phyloP scores from a whole-genome alignment of 2,888 invertebrate species.

The Brassicogethes aeneus region DNA sequence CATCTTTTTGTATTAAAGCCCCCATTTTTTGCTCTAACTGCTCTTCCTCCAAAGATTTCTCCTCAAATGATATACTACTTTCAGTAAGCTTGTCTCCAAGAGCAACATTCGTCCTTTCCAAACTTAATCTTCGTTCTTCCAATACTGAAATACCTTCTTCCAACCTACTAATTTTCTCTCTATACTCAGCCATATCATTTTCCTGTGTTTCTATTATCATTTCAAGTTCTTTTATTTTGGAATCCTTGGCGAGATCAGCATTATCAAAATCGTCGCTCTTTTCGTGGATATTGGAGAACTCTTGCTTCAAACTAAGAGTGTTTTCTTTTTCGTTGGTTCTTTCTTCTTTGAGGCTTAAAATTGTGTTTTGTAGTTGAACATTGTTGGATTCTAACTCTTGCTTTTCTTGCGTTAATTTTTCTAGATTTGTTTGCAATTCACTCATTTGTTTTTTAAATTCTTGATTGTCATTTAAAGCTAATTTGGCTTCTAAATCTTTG shows the following conservation, averaged over 20 bases:
- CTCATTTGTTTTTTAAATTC: background rate
- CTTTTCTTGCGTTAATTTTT: slow-evolving; percentile 20
- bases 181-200: slow-evolving; percentile 54
- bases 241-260: slow-evolving; percentile 41
- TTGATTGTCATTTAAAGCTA: background rate
- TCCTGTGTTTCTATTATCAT: slow-evolving; percentile 66
- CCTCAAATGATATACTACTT: slow-evolving; percentile 44
- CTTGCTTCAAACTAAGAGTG: slow-evolving; percentile 27
- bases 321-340: slow-evolving; percentile 28
- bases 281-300: slow-evolving; percentile 26
- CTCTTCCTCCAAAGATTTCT: slow-evolving; percentile 54
- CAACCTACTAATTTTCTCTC: slow-evolving; percentile 53
- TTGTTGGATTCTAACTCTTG: slow-evolving; percentile 34
- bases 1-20: slow-evolving; percentile 54
- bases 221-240: slow-evolving; percentile 66
- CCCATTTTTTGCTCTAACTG: slow-evolving; percentile 53
- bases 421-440: background rate
- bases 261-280: slow-evolving; percentile 16
- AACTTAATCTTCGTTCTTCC: slow-evolving; percentile 50
- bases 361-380: slow-evolving; percentile 31
- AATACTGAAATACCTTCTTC: slow-evolving; percentile 56
- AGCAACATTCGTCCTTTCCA: slow-evolving; percentile 53
- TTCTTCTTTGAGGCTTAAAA: slow-evolving; percentile 21
- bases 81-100: slow-evolving; percentile 52
- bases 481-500: no score